phyloP scores from a whole-genome alignment of 2,888 invertebrate genomes.

The Yponomeuta evonymella region DNA sequence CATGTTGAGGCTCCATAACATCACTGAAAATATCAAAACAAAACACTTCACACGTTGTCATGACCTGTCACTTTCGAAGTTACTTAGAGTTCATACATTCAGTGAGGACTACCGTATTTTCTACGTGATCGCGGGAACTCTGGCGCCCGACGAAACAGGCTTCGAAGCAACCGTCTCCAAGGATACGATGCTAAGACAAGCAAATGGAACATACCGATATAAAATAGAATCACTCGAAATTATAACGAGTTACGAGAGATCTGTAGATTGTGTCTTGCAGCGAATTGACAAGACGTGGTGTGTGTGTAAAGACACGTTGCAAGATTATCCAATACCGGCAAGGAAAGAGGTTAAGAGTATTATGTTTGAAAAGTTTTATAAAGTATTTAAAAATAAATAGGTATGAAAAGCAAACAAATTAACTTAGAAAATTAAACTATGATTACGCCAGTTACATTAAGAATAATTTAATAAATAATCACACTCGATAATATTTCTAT shows the following conservation, averaged over 20 bases:
- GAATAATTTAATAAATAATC: conserved; percentile 2
- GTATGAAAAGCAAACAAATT: too few species aligned
- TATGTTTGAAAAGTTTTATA: too few species aligned
- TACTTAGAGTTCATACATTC: background rate
- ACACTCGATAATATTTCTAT: background rate
- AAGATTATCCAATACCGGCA: too few species aligned
- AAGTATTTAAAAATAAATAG: too few species aligned
- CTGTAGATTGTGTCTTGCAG: too few species aligned
- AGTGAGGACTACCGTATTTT: background rate
- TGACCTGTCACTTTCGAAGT: background rate
- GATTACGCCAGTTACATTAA: background rate
- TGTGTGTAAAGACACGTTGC: too few species aligned
- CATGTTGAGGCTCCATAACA: background rate
- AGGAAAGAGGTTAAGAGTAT: too few species aligned
- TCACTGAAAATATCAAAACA: background rate
- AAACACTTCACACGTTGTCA: background rate
- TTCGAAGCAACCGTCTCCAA: background rate
- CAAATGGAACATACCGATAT: too few species aligned
- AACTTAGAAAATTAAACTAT: background rate
- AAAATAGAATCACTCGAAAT: too few species aligned
- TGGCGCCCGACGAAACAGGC: background rate
- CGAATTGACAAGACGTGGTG: too few species aligned
- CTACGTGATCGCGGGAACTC: background rate
- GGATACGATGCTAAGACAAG: too few species aligned
- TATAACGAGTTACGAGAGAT: too few species aligned